These are phyloP conservation scores for Dolichallabes microphthalmus DNA, from an alignment of 2,113 vertebrate species.

Conservation along the genomic window DNA sequence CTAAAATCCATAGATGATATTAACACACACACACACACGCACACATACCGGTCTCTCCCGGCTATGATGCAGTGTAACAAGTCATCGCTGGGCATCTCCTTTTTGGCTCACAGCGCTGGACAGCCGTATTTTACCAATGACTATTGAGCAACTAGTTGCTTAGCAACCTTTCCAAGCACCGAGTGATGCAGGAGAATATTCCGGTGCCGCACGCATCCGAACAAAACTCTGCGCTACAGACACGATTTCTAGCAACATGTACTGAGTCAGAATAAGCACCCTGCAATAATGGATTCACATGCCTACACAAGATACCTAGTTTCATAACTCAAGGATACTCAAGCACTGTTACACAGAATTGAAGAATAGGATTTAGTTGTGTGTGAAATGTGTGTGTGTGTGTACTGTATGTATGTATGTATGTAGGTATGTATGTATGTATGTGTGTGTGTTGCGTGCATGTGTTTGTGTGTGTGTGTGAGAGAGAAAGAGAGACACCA, in stretches of 20 bases:
- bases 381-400: not conserved
- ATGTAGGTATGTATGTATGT: not conserved
- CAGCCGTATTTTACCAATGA: constrained; percentile 47
- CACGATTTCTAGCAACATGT: constrained; percentile 2
- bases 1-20: not conserved
- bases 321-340: not conserved
- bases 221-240: constrained; percentile 29
- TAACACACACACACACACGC: not conserved
- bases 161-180: constrained; percentile 57
- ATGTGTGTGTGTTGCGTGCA: not conserved
- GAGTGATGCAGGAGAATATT: constrained; percentile 46
- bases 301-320: not conserved
- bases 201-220: constrained; percentile 9
- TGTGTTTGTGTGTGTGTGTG: not conserved
- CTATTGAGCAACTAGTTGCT: constrained; percentile 57
- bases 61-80: constrained; percentile 29
- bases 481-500: not conserved
- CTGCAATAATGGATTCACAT: not conserved
- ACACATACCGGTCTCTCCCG: constrained; percentile 1
- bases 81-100: constrained; percentile 43
- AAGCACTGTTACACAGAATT: not conserved
- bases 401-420: not conserved
- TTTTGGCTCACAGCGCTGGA: constrained; percentile 33
- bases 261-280: not conserved
- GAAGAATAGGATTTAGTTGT: not conserved